Evolutionary conservation across 2,797 vertebrate species (phyloP), one percentile per base, ranked within the genome.

Genomic region (Labeo calbasu): DNA sequence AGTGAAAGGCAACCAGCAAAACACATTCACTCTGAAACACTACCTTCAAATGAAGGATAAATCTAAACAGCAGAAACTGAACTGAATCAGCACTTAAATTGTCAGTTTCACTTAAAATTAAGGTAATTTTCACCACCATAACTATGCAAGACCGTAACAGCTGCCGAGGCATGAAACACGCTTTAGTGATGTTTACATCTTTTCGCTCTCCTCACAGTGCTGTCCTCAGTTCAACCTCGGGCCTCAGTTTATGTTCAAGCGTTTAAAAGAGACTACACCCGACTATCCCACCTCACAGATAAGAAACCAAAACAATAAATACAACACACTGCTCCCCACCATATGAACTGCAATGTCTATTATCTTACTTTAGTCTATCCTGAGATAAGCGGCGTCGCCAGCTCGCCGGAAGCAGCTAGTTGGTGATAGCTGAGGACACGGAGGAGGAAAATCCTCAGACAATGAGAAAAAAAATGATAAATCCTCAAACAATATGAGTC

Each of bases 311-410:
- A 15, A 5, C 2, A 55, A 75, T 28, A 66, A 55, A 55, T 6
- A 11, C 5, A 70, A 5, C 51, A 46, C n/a, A 21, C 23, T 28
- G 5, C 11, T 8, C n/a, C 17, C 3, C 13, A 50, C 0, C 2
- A 59, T 9, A 71, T 70, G 25, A 55, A 66, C 19, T 0, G 4
- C 6, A 25, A 8, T 5, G 6, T 46, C 15, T 13, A 36, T 51
- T 7, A 57, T 23, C 87, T 89, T 81, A 88, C 89, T 63, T 43
- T 61, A 55, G 28, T 76, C 87, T 55, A 80, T 71, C 61, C 48
- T 46, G 77, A 85, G 70, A 77, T 77, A 50, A 48, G 48, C 14
- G 61, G 55, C 28, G 85, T 85, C 80, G 59, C 86, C 89, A 88
- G 87, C 71, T 84, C 79, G 28, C 79, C 75, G 76, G 70, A 79